These are phyloP conservation scores for Cancer borealis DNA, from an alignment of 2,888 invertebrate species.

Conservation along the genomic window DNA sequence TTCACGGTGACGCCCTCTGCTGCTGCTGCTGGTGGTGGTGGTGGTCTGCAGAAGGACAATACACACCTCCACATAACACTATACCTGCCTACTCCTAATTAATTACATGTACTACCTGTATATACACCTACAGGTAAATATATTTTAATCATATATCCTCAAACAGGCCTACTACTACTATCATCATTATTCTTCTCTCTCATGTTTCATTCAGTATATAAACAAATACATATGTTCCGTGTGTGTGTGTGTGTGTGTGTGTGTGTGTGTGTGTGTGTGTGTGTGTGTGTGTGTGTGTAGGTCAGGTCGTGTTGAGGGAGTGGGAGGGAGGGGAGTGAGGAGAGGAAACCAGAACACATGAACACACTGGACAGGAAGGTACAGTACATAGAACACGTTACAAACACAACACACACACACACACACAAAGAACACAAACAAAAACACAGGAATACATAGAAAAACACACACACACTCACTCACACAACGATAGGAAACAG, in stretches of 20 bases:
- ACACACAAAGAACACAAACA: background rate
- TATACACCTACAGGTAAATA: too few relatives aligned
- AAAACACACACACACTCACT: background rate
- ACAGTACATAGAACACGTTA: background rate
- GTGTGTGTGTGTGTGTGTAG: background rate
- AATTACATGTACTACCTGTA: background rate
- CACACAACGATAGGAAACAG: background rate
- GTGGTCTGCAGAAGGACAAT: background rate
- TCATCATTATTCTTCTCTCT: too few relatives aligned
- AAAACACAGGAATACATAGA: background rate
- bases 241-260: conserved; percentile 40
- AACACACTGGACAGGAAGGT: background rate
- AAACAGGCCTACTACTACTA: too few relatives aligned
- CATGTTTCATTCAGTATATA: background rate
- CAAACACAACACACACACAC: background rate
- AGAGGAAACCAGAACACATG: background rate
- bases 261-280: conserved; percentile 17
- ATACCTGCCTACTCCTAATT: background rate
- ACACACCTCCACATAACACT: background rate
- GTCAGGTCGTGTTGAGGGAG: background rate
- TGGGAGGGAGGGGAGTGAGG: background rate
- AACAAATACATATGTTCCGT: conserved; percentile 4
- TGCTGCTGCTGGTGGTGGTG: background rate
- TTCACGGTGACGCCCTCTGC: conserved; percentile 85
- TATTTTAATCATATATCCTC: too few relatives aligned